A percentile compares a stretch with the other conserved stretches of the same genome.
Evolutionary conservation across 64 coral and sea anemone species (phyloP).

Genomic region (Platygyra sinensis): DNA sequence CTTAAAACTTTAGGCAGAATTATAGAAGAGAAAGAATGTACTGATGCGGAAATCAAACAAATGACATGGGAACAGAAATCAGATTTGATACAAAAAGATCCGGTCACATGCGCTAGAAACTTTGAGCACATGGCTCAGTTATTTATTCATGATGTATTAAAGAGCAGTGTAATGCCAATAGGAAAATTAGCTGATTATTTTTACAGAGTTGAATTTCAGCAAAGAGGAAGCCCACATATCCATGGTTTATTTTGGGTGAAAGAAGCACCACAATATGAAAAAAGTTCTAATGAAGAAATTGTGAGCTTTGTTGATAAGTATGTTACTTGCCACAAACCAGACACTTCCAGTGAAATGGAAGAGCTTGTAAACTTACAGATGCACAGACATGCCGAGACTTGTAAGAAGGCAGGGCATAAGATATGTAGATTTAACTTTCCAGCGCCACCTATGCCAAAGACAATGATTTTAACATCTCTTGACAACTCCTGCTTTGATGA

Average conservation of each 20-base stretch:
- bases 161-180: slow-evolving; percentile 6
- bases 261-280: slow-evolving; percentile 25
- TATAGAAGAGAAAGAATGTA: slow-evolving; percentile 22
- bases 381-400: slow-evolving; percentile 1
- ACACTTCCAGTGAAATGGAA: slow-evolving; percentile 6
- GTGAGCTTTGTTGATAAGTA: slow-evolving; percentile 49
- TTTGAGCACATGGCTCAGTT: slow-evolving; percentile 53
- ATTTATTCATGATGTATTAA: slow-evolving; percentile 30
- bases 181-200: slow-evolving; percentile 34
- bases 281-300: slow-evolving; percentile 30
- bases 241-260: slow-evolving; percentile 37
- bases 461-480: slow-evolving; percentile 19
- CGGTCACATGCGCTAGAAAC: slow-evolving; percentile 45
- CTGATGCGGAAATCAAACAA: background rate
- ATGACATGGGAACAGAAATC: slow-evolving; percentile 33
- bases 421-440: slow-evolving; percentile 39
- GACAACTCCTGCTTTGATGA: background rate
- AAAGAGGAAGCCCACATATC: slow-evolving; percentile 39
- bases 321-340: slow-evolving; percentile 29
- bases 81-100: slow-evolving; percentile 38
- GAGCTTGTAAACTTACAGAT: slow-evolving; percentile 29
- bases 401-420: slow-evolving; percentile 30
- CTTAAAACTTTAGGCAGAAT: slow-evolving; percentile 51
- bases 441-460: slow-evolving; percentile 22
- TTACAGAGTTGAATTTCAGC: slow-evolving; percentile 27